Evolutionary conservation across 1,140 invertebrate species (phyloP).

Genomic region (Anastrepha ludens): DNA sequence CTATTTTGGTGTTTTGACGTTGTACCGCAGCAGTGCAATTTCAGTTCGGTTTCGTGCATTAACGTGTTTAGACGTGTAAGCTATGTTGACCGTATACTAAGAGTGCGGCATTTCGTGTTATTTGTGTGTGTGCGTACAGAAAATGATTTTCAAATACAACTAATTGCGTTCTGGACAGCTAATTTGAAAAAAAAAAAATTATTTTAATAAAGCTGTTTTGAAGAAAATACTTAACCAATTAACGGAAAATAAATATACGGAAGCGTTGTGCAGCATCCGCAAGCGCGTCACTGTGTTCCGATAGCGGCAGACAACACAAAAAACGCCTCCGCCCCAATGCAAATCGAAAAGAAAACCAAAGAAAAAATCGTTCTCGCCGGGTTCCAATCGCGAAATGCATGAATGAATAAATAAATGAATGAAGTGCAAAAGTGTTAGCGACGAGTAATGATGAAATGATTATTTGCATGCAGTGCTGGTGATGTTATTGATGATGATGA

Average conservation of each 20-base stretch:
- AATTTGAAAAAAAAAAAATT: not conserved
- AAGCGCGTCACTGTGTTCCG: not conserved
- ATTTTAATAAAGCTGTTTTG: not conserved
- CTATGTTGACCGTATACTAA: not conserved
- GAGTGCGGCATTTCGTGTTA: not conserved
- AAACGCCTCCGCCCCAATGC: slow-evolving; percentile 17
- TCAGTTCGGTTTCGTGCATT: slow-evolving; percentile 51
- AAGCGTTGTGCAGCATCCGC: slow-evolving; percentile 19
- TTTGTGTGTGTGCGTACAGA: not conserved
- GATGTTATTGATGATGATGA: not conserved
- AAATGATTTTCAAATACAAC: not conserved
- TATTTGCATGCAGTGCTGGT: not conserved
- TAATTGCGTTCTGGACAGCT: not conserved
- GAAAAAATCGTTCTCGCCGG: not conserved
- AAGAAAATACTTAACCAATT: not conserved
- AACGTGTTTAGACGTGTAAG: not conserved
- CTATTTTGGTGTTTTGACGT: not conserved
- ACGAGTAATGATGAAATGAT: not conserved
- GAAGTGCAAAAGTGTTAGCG: not conserved
- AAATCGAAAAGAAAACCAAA: not conserved
- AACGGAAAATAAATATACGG: not conserved
- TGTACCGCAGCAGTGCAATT: slow-evolving; percentile 12
- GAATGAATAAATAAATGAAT: slow-evolving; percentile 18
- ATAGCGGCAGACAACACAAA: slow-evolving; percentile 21
- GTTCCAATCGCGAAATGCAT: not conserved